Conservation (phyloP, 2,888 invertebrate genomes). For the Tryphoninae sp. region DNA sequence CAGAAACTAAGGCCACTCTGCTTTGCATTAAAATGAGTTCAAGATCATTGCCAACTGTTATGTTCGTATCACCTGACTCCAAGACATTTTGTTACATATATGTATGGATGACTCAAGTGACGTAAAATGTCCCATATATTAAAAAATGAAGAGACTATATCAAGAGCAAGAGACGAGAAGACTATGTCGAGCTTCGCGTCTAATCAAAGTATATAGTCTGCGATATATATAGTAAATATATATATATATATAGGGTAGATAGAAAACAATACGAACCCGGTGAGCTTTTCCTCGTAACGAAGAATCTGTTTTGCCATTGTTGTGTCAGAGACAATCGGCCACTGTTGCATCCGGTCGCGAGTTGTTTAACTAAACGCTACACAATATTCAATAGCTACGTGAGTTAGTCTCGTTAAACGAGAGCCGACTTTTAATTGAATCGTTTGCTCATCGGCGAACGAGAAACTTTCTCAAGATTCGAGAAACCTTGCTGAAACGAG, state of each 20-base stretch:
- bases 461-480: constrained; percentile 17
- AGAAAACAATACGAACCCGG: constrained; percentile 2
- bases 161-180: constrained; percentile 32
- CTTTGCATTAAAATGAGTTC: too few species aligned
- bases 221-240: constrained; percentile 49
- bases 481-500: neutral
- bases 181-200: constrained; percentile 4
- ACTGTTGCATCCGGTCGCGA: constrained; percentile 11
- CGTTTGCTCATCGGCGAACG: neutral
- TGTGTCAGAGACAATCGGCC: neutral
- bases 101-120: neutral
- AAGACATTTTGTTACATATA: too few species aligned
- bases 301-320: neutral
- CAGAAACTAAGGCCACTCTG: too few species aligned
- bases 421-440: neutral
- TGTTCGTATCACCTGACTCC: too few species aligned
- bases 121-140: neutral
- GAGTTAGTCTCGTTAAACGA: neutral
- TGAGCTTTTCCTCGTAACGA: too few species aligned
- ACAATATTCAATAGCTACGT: neutral
- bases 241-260: constrained; percentile 49
- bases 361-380: too few species aligned
- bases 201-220: constrained; percentile 7
- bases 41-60: too few species aligned
- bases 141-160: constrained; percentile 24